Base-by-base conservation (phyloP, 2,888 invertebrate species). In the Drosophila tripunctata region DNA sequence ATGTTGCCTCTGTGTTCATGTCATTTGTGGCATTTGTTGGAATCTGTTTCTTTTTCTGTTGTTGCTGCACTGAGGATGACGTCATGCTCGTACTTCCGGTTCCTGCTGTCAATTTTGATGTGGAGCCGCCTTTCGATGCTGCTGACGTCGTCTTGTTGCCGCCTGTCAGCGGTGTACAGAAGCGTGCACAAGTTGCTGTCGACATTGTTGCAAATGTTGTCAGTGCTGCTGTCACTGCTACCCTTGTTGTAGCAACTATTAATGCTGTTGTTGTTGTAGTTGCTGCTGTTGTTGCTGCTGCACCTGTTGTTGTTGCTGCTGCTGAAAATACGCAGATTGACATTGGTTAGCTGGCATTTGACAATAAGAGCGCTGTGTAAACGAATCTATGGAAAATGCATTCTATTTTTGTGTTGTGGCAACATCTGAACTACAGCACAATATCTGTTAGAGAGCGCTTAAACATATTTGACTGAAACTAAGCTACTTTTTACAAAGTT, bases 161-260 rank as follows among this genome's bases (percentile, higher is more conserved):
- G 22, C 45, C 74, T 38, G 57, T 66, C 74, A 86, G 40, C 69
- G 89, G 76, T 30, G 81, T 70, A 35, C 89, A 90, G 65, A 90
- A 76, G 52, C 89, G 90, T 44, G 89, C 88, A 60, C 90, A 90
- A 67, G 90, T 88, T 65, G 90, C 89, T 64, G 90, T 88, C 54
- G 91, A 91, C 91, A 91, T 91, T 70, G 66, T 83, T 72, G 56
- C 35, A 38, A 7, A 21, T 58, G 43, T 48, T 45, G 19, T 22
- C 27, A 36, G 24, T 48, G 40, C 30, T 57, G 55, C 17, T 41
- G 7, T 14, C 36, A 21, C n/a, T 45, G 54, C 51, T 10, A 36
- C 48, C 24, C 36, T 17, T 12, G 24, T 2, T 27, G 48, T 43
- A 14, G 40, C 8, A 38, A 33, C 12, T 14, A 27, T 10, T 27